Percentiles rank a stretch among this genome's conserved stretches.
Evolutionary conservation across 2,113 vertebrate species (phyloP).

Genomic region (Sinocyclocheilus anophthalmus): DNA sequence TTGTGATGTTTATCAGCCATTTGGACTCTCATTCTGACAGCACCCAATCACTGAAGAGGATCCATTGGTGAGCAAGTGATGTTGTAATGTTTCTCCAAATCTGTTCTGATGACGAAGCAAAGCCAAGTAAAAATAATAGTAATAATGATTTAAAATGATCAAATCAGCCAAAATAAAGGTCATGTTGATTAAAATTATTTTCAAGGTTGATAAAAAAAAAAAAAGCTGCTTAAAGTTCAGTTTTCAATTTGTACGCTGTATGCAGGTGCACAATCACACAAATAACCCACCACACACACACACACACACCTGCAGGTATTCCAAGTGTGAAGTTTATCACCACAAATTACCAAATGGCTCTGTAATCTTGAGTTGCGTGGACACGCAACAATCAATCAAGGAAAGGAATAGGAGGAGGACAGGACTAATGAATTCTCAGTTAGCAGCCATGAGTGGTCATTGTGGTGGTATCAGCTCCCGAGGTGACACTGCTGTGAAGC

Average conservation of each 20-base stretch:
- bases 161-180: background rate
- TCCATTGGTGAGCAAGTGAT: no score
- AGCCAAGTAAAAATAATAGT: no score
- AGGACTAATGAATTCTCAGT: slow-evolving; percentile 42
- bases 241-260: background rate
- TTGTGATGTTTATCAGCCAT: no score
- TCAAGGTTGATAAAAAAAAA: background rate
- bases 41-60: no score
- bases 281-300: background rate
- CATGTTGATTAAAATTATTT: background rate
- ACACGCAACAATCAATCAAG: slow-evolving; percentile 47
- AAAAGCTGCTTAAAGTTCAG: background rate
- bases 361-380: slow-evolving; percentile 31
- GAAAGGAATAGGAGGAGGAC: slow-evolving; percentile 7
- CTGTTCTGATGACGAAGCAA: no score
- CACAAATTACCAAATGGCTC: slow-evolving; percentile 37
- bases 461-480: slow-evolving; percentile 37
- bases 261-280: background rate
- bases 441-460: slow-evolving; percentile 15
- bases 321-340: slow-evolving; percentile 31
- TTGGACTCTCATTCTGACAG: no score
- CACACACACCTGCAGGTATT: background rate
- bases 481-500: slow-evolving; percentile 18
- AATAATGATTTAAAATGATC: no score
- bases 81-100: no score